phyloP scores from a whole-genome alignment of 2,888 invertebrate species.

The Ectobius pallidus region DNA sequence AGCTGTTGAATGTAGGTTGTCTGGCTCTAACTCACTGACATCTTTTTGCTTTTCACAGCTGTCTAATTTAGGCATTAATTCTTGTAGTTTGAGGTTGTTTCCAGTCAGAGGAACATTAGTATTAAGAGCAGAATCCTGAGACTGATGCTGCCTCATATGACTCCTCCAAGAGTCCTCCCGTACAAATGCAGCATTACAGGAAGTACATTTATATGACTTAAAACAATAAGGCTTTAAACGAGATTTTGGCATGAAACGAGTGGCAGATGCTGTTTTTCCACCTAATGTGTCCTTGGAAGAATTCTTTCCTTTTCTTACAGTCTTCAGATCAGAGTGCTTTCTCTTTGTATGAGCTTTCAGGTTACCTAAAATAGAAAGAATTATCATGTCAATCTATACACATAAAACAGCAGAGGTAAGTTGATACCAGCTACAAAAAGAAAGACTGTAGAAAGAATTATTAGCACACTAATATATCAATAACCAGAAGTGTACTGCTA shows the following conservation, averaged over 20 bases:
- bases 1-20: background rate
- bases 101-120: background rate
- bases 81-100: background rate
- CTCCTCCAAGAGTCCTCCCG: slow-evolving; percentile 55
- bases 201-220: slow-evolving; percentile 50
- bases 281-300: slow-evolving; percentile 20
- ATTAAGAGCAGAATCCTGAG: background rate
- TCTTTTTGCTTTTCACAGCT: background rate
- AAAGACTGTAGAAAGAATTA: too few species aligned
- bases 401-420: background rate
- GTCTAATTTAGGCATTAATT: background rate
- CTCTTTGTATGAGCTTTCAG: slow-evolving; percentile 50
- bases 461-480: too few species aligned
- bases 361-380: slow-evolving; percentile 42
- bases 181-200: slow-evolving; percentile 53
- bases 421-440: too few species aligned
- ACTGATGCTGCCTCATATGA: slow-evolving; percentile 53
- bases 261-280: background rate
- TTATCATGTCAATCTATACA: background rate
- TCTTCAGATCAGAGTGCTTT: slow-evolving; percentile 48
- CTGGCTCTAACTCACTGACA: background rate
- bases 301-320: slow-evolving; percentile 35
- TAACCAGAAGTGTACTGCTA: too few species aligned
- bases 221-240: slow-evolving; percentile 46
- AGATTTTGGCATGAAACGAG: slow-evolving; percentile 16